A percentile compares a stretch with the other conserved stretches of the same genome.
Evolutionary conservation across 2,113 vertebrate species (phyloP).

Genomic region (Boulengeromyrus knoepffleri): DNA sequence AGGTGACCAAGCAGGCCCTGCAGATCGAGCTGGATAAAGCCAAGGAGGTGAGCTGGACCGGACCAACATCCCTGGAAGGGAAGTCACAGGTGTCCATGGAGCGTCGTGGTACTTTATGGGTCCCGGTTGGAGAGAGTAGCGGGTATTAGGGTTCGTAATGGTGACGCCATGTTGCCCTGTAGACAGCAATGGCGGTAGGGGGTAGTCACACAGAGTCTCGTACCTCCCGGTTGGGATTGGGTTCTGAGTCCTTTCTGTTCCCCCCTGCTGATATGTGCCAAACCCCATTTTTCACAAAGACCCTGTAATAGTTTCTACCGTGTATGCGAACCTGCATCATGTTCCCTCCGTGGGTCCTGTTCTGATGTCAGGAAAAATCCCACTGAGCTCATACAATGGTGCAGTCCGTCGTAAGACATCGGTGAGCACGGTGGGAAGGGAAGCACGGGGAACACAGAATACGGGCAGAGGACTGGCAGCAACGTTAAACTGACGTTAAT

Average conservation of each 20-base stretch:
- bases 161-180: neutral
- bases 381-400: neutral
- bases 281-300: neutral
- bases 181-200: neutral
- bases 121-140: neutral
- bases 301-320: neutral
- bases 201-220: neutral
- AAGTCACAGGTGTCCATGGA: neutral
- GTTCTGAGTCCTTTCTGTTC: neutral
- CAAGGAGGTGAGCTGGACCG: slow-evolving; percentile 76
- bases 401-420: neutral
- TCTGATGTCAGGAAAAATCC: neutral
- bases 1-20: slow-evolving; percentile 88
- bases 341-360: neutral
- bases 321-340: neutral
- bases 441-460: too few species aligned
- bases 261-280: neutral
- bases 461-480: too few species aligned
- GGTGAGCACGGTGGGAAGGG: too few species aligned
- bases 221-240: neutral
- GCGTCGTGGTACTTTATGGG: neutral
- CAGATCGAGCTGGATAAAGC: slow-evolving; percentile 92
- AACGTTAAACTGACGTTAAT: too few species aligned
- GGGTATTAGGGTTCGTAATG: neutral
- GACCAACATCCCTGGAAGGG: neutral